Evolutionary conservation across 1,140 invertebrate species (phyloP), one percentile per base, ranked within the genome.

Genomic region (Solenopsis invicta): DNA sequence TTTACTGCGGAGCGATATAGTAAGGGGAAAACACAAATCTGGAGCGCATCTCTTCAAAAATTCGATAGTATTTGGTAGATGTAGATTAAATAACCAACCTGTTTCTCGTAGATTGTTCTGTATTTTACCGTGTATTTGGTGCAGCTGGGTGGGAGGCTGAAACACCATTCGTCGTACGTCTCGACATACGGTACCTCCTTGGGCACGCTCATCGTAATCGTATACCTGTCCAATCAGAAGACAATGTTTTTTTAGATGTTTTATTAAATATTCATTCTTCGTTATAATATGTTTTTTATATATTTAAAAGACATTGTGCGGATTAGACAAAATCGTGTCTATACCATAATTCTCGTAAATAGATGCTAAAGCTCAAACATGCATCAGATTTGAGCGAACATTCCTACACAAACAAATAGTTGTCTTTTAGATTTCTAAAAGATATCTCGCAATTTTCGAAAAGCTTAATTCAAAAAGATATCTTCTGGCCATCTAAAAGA

Each of bases 71-170:
- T 9, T 45, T 76, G 0, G 1, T 2, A 24, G 52, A 29, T 24
- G 48, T 37, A 13, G 12, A 24, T 69, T 59, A 45, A 10, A 67
- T 37, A 52, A 75, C 76, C 34, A 59, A 97, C 96, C 95, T 97
- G 94, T 4, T 96, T 97, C 93, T 97, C 97, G 91, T 96, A 97
- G 3, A 97, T 96, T 18, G 96, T 96, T 89, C 96, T 97, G 89
- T 97, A 97, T 84, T 97, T 96, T 45, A 98, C 97, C 92, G 96
- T 97, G 93, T 98, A 99, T 92, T 97, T 98, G 54, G 98, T 98
- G 94, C 98, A 99, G 92, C 97, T 96, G 13, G 98, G 98, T 48
- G 98, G 98, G 50, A 98, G 96, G 91, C 96, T 97, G 10, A 98
- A 96, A 95, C 98, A 99, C 97, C 97, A 98, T 29, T n/a, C 0